A percentile compares a stretch with the other conserved stretches of the same genome.
Evolutionary conservation across 2,888 invertebrate species (phyloP).

Genomic region (Zele albiditarsus): DNA sequence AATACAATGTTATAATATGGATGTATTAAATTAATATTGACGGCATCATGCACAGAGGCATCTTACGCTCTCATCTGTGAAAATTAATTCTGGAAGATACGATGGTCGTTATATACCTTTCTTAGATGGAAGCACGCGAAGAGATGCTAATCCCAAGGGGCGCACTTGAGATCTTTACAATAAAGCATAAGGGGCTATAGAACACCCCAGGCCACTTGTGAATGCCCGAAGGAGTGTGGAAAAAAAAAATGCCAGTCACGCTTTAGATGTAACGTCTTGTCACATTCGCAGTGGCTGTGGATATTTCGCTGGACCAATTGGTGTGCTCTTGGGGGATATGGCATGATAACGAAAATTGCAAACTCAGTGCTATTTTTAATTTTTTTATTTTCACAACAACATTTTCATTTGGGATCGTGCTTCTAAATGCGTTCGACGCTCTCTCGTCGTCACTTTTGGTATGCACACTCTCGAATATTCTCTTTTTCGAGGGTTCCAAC

Average conservation of each 20-base stretch:
- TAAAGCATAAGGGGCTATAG: background rate
- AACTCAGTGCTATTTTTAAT: background rate
- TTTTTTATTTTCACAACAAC: background rate
- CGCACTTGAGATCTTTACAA: background rate
- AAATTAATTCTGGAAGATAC: constrained; percentile 26
- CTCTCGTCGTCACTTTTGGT: background rate
- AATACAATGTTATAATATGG: background rate
- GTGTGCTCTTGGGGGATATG: background rate
- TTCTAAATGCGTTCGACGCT: background rate
- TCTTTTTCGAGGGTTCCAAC: constrained; percentile 17
- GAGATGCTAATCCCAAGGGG: constrained; percentile 23
- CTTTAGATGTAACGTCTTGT: constrained; percentile 15
- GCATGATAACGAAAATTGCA: constrained; percentile 4
- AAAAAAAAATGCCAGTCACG: constrained; percentile 22
- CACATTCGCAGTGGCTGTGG: background rate
- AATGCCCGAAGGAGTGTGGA: background rate
- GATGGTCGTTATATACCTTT: background rate
- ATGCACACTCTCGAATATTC: constrained; percentile 12
- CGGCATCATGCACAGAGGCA: constrained; percentile 1
- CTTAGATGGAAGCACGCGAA: constrained; percentile 1
- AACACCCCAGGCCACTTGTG: background rate
- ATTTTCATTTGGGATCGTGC: background rate
- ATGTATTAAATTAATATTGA: constrained; percentile 15
- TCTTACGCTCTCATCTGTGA: background rate
- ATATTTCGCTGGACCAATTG: constrained; percentile 17